Evolutionary conservation across 2,888 invertebrate species (phyloP).

Genomic region (Micoletzkya japonica): DNA sequence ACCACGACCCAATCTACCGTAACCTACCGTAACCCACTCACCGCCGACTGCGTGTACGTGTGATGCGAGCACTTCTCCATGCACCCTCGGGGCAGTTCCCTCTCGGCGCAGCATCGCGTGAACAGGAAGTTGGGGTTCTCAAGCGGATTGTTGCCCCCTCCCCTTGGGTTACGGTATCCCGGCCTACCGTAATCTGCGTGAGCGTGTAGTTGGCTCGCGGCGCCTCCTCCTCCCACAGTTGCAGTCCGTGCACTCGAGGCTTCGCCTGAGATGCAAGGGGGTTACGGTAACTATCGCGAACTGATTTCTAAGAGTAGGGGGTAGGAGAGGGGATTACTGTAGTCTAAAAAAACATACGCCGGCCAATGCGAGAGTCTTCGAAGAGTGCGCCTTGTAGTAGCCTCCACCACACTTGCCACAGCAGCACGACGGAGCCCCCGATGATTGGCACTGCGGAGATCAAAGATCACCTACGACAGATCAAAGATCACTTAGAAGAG

Average conservation of each 20-base stretch:
- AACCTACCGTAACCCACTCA: no score
- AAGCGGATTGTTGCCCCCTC: neutral
- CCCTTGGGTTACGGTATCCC: no score
- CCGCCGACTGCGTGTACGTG: slow-evolving; percentile 22
- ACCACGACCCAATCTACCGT: neutral
- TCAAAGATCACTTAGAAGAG: neutral
- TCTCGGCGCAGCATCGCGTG: slow-evolving; percentile 25
- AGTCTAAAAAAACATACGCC: neutral
- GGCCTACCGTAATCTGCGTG: slow-evolving; percentile 24
- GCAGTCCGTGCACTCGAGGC: slow-evolving; percentile 9
- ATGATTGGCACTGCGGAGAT: slow-evolving; percentile 13
- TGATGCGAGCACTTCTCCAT: slow-evolving; percentile 23
- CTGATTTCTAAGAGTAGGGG: neutral
- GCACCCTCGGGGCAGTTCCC: slow-evolving; percentile 21
- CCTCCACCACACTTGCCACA: slow-evolving; percentile 28
- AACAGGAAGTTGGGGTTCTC: slow-evolving; percentile 30
- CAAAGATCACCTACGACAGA: no score
- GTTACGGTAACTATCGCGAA: no score
- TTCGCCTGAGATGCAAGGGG: slow-evolving; percentile 4
- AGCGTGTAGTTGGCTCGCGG: slow-evolving; percentile 9
- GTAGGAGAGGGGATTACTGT: neutral
- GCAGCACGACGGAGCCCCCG: slow-evolving; percentile 21
- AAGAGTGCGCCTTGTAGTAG: slow-evolving; percentile 13
- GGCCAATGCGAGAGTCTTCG: slow-evolving; percentile 19
- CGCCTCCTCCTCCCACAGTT: slow-evolving; percentile 13